Evolutionary conservation across 2,113 vertebrate genomes (phyloP).

Genomic region (Myodes glareolus): DNA sequence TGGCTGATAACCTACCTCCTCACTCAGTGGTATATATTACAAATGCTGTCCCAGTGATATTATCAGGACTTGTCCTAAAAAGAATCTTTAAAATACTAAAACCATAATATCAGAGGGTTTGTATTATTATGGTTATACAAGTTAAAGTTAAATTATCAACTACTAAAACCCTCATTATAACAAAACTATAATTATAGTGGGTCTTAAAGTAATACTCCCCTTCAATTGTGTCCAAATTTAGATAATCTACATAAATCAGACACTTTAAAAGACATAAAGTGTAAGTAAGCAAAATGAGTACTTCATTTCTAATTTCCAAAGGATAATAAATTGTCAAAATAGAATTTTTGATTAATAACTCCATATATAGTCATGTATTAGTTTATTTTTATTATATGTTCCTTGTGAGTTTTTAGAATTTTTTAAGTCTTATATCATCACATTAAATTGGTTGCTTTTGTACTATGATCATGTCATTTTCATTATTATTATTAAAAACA

Average conservation of each 20-base stretch:
- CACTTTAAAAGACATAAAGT: neutral
- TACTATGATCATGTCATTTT: neutral
- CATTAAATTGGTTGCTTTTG: neutral
- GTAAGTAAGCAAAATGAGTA: neutral
- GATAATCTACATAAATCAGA: neutral
- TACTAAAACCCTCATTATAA: neutral
- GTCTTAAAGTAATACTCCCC: neutral
- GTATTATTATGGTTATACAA: neutral
- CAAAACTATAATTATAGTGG: neutral
- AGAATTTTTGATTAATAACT: neutral
- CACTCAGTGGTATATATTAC: neutral
- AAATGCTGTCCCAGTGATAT: neutral
- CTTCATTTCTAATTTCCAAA: slow-evolving; percentile 19
- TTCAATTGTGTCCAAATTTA: slow-evolving; percentile 7
- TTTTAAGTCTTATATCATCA: neutral
- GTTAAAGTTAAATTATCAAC: neutral
- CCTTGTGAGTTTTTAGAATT: neutral
- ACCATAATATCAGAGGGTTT: neutral
- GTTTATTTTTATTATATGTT: slow-evolving; percentile 10
- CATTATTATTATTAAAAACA: slow-evolving; percentile 21
- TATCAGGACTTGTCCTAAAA: neutral
- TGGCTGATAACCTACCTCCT: neutral
- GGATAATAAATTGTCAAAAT: neutral
- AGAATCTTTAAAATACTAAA: neutral
- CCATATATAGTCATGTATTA: neutral